Conservation (phyloP, 2,797 vertebrate species). For the Acridotheres tristis region DNA sequence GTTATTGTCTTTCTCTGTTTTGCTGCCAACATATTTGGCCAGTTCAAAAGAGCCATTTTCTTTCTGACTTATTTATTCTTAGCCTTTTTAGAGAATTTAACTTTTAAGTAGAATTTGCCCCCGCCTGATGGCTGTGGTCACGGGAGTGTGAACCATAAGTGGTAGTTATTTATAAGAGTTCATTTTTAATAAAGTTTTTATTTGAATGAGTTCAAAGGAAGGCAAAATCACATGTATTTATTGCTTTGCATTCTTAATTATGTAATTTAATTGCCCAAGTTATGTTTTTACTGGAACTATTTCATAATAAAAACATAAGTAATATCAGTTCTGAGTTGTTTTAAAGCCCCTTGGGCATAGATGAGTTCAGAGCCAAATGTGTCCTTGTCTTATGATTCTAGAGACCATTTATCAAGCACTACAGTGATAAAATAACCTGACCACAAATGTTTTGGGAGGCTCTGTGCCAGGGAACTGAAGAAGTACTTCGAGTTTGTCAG, state of each 20-base stretch:
- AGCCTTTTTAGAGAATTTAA: background rate
- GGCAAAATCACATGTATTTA: conserved; percentile 24
- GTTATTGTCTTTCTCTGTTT: background rate
- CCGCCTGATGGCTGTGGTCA: background rate
- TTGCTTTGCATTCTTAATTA: conserved; percentile 20
- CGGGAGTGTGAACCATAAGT: background rate
- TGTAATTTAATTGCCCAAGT: conserved; percentile 4
- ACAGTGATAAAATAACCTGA: conserved; percentile 25
- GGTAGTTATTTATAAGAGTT: background rate
- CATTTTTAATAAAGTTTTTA: conserved; percentile 15
- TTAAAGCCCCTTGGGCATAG: conserved; percentile 3
- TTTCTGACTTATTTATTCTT: conserved; percentile 5
- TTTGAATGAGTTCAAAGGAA: conserved; percentile 29
- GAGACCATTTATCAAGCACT: conserved; percentile 11
- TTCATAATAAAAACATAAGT: conserved; percentile 2
- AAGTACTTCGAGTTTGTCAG: background rate
- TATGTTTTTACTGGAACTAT: conserved; percentile 20
- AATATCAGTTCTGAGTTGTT: background rate
- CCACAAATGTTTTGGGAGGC: conserved; percentile 13
- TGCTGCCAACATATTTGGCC: background rate
- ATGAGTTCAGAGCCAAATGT: conserved; percentile 7
- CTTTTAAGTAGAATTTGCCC: conserved; percentile 23
- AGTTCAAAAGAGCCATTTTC: background rate
- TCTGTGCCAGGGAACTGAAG: background rate
- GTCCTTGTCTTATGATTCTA: background rate